Percentiles rank a stretch among this genome's conserved stretches.
These are phyloP conservation scores for Tolmerus cingulatus DNA, from an alignment of 2,888 invertebrate species.

Conservation along the genomic window DNA sequence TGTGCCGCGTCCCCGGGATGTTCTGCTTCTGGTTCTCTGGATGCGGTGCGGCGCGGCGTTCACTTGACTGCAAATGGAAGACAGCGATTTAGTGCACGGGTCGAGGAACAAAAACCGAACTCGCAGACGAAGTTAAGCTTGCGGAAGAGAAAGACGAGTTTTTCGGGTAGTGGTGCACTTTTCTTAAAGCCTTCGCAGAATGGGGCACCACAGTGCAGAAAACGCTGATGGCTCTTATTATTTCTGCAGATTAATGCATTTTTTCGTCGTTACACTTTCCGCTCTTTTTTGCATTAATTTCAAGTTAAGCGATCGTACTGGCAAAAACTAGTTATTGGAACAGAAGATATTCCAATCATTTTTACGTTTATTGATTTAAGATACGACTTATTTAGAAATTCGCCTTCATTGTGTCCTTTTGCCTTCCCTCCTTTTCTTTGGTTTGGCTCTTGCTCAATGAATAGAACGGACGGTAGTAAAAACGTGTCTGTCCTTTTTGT, in stretches of 20 bases:
- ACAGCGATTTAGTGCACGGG: slow-evolving; percentile 13
- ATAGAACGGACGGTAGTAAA: not conserved
- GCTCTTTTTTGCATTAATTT: not conserved
- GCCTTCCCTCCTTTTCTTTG: not conserved
- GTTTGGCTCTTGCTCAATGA: not conserved
- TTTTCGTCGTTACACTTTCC: not conserved
- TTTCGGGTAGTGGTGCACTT: not conserved
- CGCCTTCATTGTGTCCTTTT: not conserved
- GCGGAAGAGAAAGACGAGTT: slow-evolving; percentile 33
- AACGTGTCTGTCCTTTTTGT: not conserved
- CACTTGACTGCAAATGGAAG: slow-evolving; percentile 13
- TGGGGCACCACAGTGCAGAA: not conserved
- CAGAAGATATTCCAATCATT: not conserved
- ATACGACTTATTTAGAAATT: not conserved
- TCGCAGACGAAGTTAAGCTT: slow-evolving; percentile 21
- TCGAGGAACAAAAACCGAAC: not conserved
- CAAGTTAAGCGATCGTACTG: not conserved
- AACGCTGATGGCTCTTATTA: not conserved
- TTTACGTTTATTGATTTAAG: not conserved
- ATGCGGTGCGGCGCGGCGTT: not conserved
- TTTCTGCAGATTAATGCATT: not conserved
- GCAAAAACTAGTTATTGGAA: not conserved
- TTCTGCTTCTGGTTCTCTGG: slow-evolving; percentile 3
- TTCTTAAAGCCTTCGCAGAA: not conserved
- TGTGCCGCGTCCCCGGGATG: not conserved